Base-by-base conservation (phyloP, 2,888 invertebrate genomes). In the Andrena haemorrhoa region DNA sequence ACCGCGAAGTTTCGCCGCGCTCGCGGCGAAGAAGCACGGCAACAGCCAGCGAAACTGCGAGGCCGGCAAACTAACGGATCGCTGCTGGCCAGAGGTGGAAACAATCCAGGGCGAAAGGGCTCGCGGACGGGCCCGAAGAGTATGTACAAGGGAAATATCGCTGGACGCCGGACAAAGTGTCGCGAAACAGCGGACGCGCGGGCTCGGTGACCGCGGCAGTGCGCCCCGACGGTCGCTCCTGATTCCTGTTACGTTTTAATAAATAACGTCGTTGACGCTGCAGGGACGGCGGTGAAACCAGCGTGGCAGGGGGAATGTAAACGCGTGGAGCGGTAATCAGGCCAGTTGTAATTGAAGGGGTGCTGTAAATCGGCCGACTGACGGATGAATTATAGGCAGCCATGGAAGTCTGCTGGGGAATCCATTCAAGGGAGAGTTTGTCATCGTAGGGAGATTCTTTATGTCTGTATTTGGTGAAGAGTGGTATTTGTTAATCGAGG, bases 311-410 rank as follows among this genome's bases (percentile, higher is more conserved):
- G 60, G 75, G 41, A 56, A 63, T 69, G 47, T 56, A 78, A 78
- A 78, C 75, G 75, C 53, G 75, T 16, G 31, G 47, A 35, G 51
- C 41, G 75, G 68, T 75, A 78, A 78, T 78, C 78, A 75, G 26
- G 47, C n/a, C 41, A 53, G 53, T 33, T 63, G 49, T 69, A 75
- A 79, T 79, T 79, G 63, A 79, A 75, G 75, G 61, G 20, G 53
- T 47, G 47, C 33, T 75, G 68, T 68, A 79, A 79, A 79, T 79
- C 78, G 78, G 56, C 31, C 53, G 49, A 20, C n/a, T 26, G 63
- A 75, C 61, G 68, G 75, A 69, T 64, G 56, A 79, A 64, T 75
- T 63, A 53, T 63, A 12, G 10, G 10, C 31, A 7, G 35, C 7
- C 35, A 26, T 66, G 49, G 31, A 56, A 74, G 16, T 20, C 8